Evolutionary conservation across 2,797 vertebrate genomes (phyloP).

Genomic region (Anomalospiza imberbis): DNA sequence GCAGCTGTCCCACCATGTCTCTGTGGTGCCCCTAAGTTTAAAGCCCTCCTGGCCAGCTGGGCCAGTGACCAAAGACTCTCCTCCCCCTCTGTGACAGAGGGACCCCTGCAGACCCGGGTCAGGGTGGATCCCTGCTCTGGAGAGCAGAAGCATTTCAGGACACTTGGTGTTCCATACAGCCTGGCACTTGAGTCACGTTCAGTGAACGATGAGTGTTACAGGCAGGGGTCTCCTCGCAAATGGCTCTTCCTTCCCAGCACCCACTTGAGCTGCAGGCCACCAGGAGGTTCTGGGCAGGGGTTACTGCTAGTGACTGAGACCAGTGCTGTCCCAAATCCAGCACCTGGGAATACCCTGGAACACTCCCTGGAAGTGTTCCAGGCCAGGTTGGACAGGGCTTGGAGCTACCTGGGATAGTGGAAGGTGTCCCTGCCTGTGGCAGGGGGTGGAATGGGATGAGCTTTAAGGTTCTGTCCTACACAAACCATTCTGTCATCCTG

Average conservation of each 20-base stretch:
- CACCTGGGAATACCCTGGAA: not conserved
- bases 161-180: not conserved
- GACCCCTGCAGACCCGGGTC: not conserved
- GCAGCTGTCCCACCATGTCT: not conserved
- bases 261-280: not conserved
- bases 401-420: not conserved
- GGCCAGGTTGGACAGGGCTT: not conserved
- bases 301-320: not conserved
- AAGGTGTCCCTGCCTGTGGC: not conserved
- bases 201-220: not conserved
- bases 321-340: not conserved
- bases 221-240: accelerated
- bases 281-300: not conserved
- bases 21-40: not conserved
- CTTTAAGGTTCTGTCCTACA: not conserved
- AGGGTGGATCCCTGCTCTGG: not conserved
- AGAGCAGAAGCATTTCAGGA: not conserved
- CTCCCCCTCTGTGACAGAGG: not conserved
- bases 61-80: not conserved
- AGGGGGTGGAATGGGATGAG: not conserved
- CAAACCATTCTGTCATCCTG: not conserved
- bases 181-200: not conserved
- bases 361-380: not conserved
- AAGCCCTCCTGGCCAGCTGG: not conserved
- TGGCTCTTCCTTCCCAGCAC: not conserved